Percentiles rank a stretch among this genome's conserved stretches.
Conservation (phyloP, 2,797 vertebrate species). For the Ibycter americanus region DNA sequence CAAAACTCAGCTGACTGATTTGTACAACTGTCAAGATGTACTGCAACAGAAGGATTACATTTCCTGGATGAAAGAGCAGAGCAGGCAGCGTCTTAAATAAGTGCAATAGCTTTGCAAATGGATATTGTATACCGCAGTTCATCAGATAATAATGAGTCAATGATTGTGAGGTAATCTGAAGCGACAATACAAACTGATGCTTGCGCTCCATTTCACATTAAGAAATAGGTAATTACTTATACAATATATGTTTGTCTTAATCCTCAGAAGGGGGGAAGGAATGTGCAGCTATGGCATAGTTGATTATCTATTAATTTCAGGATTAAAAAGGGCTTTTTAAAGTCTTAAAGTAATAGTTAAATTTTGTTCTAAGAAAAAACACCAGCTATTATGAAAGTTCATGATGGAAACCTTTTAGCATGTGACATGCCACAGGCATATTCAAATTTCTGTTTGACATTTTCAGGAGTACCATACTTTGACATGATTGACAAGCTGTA, state of each 20-base stretch:
- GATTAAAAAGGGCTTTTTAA: neutral
- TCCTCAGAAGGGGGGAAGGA: neutral
- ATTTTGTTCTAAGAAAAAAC: neutral
- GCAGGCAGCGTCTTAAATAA: neutral
- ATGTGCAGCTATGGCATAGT: neutral
- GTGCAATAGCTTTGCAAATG: neutral
- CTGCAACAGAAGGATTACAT: neutral
- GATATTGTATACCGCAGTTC: neutral
- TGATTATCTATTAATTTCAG: neutral
- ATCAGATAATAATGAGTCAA: neutral
- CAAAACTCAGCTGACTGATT: neutral
- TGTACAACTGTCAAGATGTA: neutral
- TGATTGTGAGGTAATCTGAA: neutral
- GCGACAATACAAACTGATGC: neutral
- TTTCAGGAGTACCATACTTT: neutral
- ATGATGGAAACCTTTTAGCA: neutral
- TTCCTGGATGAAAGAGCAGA: neutral
- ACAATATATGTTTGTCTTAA: neutral
- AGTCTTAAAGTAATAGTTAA: neutral
- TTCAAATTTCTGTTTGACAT: slow-evolving; percentile 26
- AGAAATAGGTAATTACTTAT: neutral
- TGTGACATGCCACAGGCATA: neutral
- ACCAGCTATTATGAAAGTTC: neutral
- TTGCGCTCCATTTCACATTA: neutral
- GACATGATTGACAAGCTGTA: neutral